Percentiles rank a stretch among this genome's conserved stretches.
Evolutionary conservation across 2,888 invertebrate species (phyloP).

Genomic region (Seira ritae): DNA sequence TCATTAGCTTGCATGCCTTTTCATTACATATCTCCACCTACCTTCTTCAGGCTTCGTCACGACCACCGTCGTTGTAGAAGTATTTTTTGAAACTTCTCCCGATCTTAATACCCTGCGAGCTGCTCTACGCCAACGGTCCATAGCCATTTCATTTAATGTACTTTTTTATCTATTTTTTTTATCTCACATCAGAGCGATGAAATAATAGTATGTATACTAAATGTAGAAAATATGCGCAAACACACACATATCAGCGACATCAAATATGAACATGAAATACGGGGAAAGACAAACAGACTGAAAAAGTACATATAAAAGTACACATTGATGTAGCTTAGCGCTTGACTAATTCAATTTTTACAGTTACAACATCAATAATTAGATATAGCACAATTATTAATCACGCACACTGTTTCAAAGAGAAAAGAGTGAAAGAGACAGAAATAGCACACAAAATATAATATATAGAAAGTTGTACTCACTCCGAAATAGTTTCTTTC

Average conservation of each 20-base stretch:
- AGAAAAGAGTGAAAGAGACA: background rate
- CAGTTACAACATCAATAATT: conserved; percentile 13
- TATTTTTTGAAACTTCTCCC: conserved; percentile 55
- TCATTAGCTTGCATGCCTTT: background rate
- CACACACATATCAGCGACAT: background rate
- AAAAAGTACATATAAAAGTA: conserved; percentile 11
- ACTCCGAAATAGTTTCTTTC: too few species aligned
- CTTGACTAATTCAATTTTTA: background rate
- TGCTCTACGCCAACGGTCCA: conserved; percentile 69
- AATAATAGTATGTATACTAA: background rate
- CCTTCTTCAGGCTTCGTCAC: conserved; percentile 58
- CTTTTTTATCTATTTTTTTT: conserved; percentile 14
- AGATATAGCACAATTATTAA: background rate
- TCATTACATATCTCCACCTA: conserved; percentile 37
- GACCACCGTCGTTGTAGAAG: conserved; percentile 22
- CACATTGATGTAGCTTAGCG: background rate
- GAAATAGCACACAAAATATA: background rate
- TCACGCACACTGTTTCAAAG: background rate
- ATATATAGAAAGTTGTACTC: too few species aligned
- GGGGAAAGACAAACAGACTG: background rate
- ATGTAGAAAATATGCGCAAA: conserved; percentile 4
- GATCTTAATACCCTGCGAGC: conserved; percentile 65
- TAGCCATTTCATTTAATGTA: conserved; percentile 61
- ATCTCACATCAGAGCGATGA: conserved; percentile 24
- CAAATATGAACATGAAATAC: background rate